Percentiles rank a stretch among this genome's conserved stretches.
Evolutionary conservation across 2,888 invertebrate genomes (phyloP).

Genomic region (Polymixis lichenea): DNA sequence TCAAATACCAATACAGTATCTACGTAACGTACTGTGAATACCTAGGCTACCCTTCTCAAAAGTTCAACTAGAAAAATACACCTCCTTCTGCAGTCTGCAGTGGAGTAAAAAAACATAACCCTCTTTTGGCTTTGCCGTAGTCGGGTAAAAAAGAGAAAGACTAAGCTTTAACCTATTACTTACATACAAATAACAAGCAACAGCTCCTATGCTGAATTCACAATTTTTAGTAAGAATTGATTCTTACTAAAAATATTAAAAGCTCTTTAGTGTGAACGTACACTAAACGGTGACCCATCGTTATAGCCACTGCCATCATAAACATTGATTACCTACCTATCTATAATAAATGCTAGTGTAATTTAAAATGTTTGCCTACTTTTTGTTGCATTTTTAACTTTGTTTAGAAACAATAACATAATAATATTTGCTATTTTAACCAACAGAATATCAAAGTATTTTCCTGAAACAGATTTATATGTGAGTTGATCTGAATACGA

Average conservation of each 20-base stretch:
- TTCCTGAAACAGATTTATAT: slow-evolving; percentile 2
- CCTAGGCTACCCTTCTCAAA: background rate
- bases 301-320: slow-evolving; percentile 16
- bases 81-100: background rate
- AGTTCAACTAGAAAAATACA: background rate
- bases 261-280: slow-evolving; percentile 21
- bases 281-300: slow-evolving; percentile 22
- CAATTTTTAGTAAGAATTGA: background rate
- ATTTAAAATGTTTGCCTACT: slow-evolving; percentile 39
- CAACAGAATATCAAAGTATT: background rate
- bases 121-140: background rate
- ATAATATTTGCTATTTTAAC: slow-evolving; percentile 24
- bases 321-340: slow-evolving; percentile 21
- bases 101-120: background rate
- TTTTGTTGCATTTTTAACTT: slow-evolving; percentile 21
- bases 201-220: background rate
- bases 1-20: background rate
- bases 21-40: background rate
- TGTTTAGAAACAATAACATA: slow-evolving; percentile 4
- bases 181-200: background rate
- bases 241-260: slow-evolving; percentile 13
- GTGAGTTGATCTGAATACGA: background rate
- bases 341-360: slow-evolving; percentile 24
- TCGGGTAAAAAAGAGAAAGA: background rate
- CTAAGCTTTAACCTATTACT: background rate